Base-by-base conservation (phyloP, 2,797 vertebrate genomes). In the Molossus alvarezi region DNA sequence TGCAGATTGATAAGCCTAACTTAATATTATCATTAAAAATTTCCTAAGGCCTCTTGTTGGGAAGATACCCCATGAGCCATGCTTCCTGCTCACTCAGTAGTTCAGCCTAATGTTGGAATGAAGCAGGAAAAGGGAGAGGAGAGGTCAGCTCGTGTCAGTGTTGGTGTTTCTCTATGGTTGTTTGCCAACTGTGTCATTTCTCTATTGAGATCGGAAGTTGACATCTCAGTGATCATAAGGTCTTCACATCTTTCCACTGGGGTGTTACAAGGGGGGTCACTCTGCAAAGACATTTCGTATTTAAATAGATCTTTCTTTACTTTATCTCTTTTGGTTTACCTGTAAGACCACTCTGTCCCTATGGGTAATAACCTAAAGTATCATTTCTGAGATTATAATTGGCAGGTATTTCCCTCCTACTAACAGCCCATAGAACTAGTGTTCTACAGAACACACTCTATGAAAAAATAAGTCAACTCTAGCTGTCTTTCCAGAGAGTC, bases 401-500 rank as follows among this genome's bases (percentile, higher is more conserved):
- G 65, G 51, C 21, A 75, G 37, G 72, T 14, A 62, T 23, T 58
- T 51, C 18, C 2, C 1, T 8, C 60, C 71, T 65, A 13, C 58
- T 53, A 64, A 90, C 29, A 84, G 6, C 1, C 13, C 13, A 41
- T 12, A 77, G 76, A 65, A 75, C n/a, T 69, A 57, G 29, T 7
- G 5, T 75, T 75, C 53, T 87, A 29, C 9, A 57, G 84, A 92
- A 84, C 14, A 80, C 11, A 69, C n/a, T 71, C 60, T 80, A n/a
- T 65, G 53, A 62, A 85, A 81, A 57, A 55, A 9, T 8, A 27
- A 88, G 41, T 37, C 57, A 76, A 65, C 64, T 48, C 23, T 27
- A 72, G 67, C 51, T 77, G 20, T 77, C 64, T 92, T 89, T 69
- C 51, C 29, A 58, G 33, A 58, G 90, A 94, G 64, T 72, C 75